These are phyloP conservation scores for Opisthograptis luteolata DNA, from an alignment of 2,888 invertebrate genomes.

Conservation along the genomic window DNA sequence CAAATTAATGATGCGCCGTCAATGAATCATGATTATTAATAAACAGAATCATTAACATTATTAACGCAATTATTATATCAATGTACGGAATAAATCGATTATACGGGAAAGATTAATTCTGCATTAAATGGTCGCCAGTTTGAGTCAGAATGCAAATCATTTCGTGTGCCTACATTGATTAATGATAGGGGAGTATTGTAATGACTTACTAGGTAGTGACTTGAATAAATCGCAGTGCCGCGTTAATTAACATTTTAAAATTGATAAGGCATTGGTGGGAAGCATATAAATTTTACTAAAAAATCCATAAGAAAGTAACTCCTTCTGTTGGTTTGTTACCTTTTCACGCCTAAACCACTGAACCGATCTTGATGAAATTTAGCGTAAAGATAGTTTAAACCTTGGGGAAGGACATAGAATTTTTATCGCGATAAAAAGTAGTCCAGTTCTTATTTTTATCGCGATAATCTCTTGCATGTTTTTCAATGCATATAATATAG, in stretches of 20 bases:
- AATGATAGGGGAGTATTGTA: conserved; percentile 1
- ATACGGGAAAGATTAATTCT: conserved; percentile 26
- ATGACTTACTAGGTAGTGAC: not conserved
- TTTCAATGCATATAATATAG: no score
- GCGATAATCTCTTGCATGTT: no score
- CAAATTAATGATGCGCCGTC: conserved; percentile 49
- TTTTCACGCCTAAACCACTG: no score
- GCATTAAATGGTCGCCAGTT: conserved; percentile 13
- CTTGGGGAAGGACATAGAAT: no score
- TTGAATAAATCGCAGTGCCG: no score
- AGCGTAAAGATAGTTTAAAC: no score
- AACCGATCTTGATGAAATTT: no score
- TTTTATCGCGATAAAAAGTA: no score
- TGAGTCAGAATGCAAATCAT: conserved; percentile 15
- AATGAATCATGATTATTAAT: conserved; percentile 44
- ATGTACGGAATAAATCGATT: conserved; percentile 38
- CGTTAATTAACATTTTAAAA: no score
- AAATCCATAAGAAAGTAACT: not conserved
- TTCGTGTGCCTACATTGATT: conserved; percentile 7
- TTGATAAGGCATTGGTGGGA: no score
- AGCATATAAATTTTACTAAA: not conserved
- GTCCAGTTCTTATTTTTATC: no score
- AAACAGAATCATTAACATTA: conserved; percentile 32
- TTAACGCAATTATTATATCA: conserved; percentile 40
- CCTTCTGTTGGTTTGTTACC: no score